Percentiles rank a stretch among this genome's conserved stretches.
Conservation (phyloP, 2,797 vertebrate species). For the Enoplosus armatus region DNA sequence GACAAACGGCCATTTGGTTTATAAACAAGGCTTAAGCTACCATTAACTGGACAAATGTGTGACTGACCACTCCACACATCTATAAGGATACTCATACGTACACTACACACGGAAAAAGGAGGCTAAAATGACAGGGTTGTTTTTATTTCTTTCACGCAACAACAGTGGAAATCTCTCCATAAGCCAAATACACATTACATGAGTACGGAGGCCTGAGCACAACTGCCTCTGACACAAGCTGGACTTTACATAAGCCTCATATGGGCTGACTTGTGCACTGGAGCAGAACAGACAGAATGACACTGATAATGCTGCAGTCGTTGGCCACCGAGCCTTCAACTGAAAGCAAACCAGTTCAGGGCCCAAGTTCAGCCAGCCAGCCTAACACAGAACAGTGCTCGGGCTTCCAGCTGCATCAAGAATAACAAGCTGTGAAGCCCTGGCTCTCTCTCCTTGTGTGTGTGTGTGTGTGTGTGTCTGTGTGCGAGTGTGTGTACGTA, state of each 20-base stretch:
- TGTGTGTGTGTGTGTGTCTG: conserved; percentile 31
- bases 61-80: conserved; percentile 27
- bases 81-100: conserved; percentile 4
- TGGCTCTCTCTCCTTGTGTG: conserved; percentile 59
- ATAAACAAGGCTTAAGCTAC: conserved; percentile 31
- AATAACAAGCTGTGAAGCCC: conserved; percentile 82
- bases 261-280: conserved; percentile 57
- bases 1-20: conserved; percentile 20
- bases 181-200: conserved; percentile 30
- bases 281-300: conserved; percentile 75
- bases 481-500: conserved; percentile 35
- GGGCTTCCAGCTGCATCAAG: conserved; percentile 81
- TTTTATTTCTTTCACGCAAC: conserved; percentile 24
- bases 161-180: conserved; percentile 32
- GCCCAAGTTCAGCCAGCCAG: conserved; percentile 71
- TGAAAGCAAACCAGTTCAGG: conserved; percentile 72
- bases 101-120: conserved; percentile 2
- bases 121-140: conserved; percentile 10
- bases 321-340: conserved; percentile 60
- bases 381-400: conserved; percentile 70
- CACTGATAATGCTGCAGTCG: conserved; percentile 71
- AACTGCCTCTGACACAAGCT: conserved; percentile 46
- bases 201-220: conserved; percentile 25
- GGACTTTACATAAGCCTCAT: conserved; percentile 72
- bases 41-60: conserved; percentile 23